Evolutionary conservation across 2,888 invertebrate species (phyloP).

Genomic region (Eudasyphora cyanicolor): DNA sequence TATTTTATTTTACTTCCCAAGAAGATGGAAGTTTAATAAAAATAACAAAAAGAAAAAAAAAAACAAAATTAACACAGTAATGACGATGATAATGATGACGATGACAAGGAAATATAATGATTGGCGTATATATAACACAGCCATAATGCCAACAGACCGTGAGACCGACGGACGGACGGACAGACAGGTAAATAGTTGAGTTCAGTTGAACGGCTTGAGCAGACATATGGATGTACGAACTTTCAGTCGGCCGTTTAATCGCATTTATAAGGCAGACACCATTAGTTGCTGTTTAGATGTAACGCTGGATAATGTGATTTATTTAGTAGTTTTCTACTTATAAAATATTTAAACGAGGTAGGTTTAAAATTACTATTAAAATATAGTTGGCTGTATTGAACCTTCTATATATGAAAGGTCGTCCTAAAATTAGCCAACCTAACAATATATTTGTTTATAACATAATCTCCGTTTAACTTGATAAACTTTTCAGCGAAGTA

Average conservation of each 20-base stretch:
- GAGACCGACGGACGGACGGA: background rate
- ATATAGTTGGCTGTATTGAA: no score
- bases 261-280: background rate
- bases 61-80: background rate
- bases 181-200: background rate
- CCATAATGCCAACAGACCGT: background rate
- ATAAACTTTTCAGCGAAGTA: no score
- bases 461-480: no score
- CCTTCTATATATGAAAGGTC: no score
- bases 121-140: conserved; percentile 6
- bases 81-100: background rate
- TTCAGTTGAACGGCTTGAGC: background rate
- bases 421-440: no score
- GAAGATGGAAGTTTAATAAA: background rate
- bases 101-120: background rate
- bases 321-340: background rate
- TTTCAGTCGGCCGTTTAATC: background rate
- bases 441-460: no score
- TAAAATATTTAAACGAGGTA: background rate
- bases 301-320: background rate
- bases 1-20: background rate
- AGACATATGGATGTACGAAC: background rate
- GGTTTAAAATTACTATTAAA: background rate
- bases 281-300: conserved; percentile 2
- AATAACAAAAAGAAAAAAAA: background rate